These are phyloP conservation scores for Melopsittacus undulatus DNA, from an alignment of 2,797 vertebrate genomes.

Conservation along the genomic window DNA sequence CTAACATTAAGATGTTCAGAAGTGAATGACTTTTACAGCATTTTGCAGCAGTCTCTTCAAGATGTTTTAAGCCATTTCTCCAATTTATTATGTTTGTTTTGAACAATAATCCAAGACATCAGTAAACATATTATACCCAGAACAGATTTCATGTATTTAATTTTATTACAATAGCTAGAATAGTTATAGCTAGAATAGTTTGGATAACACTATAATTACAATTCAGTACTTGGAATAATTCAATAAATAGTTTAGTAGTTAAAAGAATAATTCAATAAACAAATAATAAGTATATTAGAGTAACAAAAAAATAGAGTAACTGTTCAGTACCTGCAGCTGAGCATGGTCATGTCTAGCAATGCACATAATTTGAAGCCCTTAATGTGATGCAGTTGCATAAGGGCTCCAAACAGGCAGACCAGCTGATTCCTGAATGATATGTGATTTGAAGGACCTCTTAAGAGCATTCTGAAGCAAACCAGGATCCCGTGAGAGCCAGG, in stretches of 20 bases:
- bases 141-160: background rate
- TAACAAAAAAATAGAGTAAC: background rate
- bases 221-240: background rate
- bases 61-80: background rate
- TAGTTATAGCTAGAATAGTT: background rate
- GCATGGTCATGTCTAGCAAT: background rate
- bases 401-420: background rate
- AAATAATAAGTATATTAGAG: background rate
- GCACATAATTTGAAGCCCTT: background rate
- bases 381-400: background rate
- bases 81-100: background rate
- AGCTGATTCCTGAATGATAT: background rate
- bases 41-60: background rate
- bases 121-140: background rate
- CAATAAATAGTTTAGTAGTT: background rate
- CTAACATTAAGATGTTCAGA: background rate
- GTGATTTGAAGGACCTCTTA: background rate
- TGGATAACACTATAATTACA: background rate
- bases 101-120: background rate
- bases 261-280: background rate
- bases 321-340: background rate
- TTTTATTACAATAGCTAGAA: background rate
- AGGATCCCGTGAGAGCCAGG: background rate
- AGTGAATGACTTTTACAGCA: background rate
- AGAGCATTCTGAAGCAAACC: background rate